Conservation (phyloP, 2,113 vertebrate species). For the Gila orcuttii region DNA sequence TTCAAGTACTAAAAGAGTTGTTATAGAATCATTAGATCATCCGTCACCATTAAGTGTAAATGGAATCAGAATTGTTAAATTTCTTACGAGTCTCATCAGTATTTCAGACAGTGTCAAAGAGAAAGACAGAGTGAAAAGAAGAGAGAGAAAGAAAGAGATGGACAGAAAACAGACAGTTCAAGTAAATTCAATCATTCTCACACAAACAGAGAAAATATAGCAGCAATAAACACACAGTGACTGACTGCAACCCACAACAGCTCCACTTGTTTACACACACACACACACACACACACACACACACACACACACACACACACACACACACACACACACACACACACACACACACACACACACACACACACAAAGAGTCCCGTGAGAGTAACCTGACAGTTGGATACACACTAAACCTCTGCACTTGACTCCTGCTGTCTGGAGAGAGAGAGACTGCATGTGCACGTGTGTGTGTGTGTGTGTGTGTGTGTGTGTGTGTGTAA, state of each 20-base stretch:
- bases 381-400: conserved; percentile 19
- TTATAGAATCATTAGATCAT: neutral
- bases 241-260: neutral
- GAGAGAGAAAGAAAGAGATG: neutral
- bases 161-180: conserved; percentile 23
- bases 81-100: neutral
- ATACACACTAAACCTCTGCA: conserved; percentile 15
- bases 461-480: neutral
- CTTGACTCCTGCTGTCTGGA: conserved; percentile 22
- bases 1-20: no score
- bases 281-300: neutral
- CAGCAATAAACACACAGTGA: neutral
- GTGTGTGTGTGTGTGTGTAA: conserved; percentile 55
- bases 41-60: neutral
- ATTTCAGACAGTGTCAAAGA: neutral
- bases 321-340: neutral
- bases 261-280: no score
- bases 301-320: no score
- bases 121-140: conserved; percentile 28
- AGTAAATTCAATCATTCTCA: conserved; percentile 43
- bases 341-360: neutral
- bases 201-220: conserved; percentile 35
- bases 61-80: neutral
- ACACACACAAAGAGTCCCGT: conserved; percentile 14
- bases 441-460: neutral